Conservation (phyloP, 2,888 invertebrate species). For the Hipparchia semele region DNA sequence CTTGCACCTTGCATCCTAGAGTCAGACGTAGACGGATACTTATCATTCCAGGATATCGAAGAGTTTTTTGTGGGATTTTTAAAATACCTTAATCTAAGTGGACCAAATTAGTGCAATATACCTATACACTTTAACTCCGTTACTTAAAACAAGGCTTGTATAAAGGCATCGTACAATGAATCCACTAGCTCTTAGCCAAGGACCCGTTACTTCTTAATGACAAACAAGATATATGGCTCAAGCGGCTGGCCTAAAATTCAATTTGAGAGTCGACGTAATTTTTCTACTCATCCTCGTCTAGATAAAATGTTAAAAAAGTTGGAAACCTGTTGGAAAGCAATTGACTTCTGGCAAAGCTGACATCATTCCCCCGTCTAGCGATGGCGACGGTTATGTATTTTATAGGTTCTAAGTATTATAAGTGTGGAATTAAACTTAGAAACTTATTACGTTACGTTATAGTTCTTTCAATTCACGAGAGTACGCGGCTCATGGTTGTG, state of each 20-base stretch:
- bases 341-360: conserved; percentile 35
- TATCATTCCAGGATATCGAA: not conserved
- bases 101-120: no score
- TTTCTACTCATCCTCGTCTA: conserved; percentile 31
- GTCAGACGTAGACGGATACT: not conserved
- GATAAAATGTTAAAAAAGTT: conserved; percentile 21
- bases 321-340: conserved; percentile 34
- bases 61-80: no score
- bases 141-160: not conserved
- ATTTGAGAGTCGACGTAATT: conserved; percentile 31
- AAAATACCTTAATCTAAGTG: no score
- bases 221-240: conserved; percentile 35
- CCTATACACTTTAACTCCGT: no score
- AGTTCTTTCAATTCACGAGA: no score
- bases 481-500: no score
- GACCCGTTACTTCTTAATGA: conserved; percentile 34
- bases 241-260: conserved; percentile 25
- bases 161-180: not conserved
- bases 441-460: no score
- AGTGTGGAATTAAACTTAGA: not conserved
- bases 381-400: conserved; percentile 20
- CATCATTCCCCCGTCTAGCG: conserved; percentile 33
- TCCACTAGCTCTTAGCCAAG: not conserved
- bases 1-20: not conserved
- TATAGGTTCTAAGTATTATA: conserved; percentile 10